Percentiles rank a stretch among this genome's conserved stretches.
Conservation (phyloP, 2,113 vertebrate genomes). For the Pseudorhombus dupliciocellatus region DNA sequence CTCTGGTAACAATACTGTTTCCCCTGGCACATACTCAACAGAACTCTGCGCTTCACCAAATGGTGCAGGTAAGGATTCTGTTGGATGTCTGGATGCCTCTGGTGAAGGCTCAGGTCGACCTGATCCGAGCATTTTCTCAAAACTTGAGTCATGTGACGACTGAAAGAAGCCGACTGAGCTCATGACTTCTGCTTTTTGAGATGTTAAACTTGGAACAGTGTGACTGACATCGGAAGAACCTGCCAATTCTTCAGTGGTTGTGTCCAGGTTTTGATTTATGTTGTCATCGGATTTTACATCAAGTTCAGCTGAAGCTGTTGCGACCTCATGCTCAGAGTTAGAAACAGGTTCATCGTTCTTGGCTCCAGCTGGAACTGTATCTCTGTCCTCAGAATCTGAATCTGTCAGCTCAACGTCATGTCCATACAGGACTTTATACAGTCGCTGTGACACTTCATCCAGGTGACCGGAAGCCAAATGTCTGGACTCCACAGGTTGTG, state of each 20-base stretch:
- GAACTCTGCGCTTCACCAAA: constrained; percentile 17
- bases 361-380: constrained; percentile 19
- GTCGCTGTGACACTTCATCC: constrained; percentile 73
- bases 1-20: constrained; percentile 34
- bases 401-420: constrained; percentile 41
- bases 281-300: constrained; percentile 18
- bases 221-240: background rate
- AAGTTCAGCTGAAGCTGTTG: constrained; percentile 12
- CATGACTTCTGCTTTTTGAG: constrained; percentile 8
- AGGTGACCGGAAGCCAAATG: constrained; percentile 41
- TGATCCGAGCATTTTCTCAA: constrained; percentile 18
- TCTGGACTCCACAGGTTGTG: constrained; percentile 11
- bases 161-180: constrained; percentile 24
- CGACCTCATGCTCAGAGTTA: constrained; percentile 1
- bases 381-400: constrained; percentile 29
- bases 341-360: constrained; percentile 17
- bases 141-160: constrained; percentile 63
- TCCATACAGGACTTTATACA: constrained; percentile 78
- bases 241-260: constrained; percentile 4
- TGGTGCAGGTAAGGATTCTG: constrained; percentile 34
- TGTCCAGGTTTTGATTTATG: background rate
- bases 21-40: constrained; percentile 32
- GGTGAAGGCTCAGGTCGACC: constrained; percentile 14
- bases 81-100: constrained; percentile 16
- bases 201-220: background rate